Evolutionary conservation across 1,140 invertebrate species (phyloP).

Genomic region (Drosophila bifasciata): DNA sequence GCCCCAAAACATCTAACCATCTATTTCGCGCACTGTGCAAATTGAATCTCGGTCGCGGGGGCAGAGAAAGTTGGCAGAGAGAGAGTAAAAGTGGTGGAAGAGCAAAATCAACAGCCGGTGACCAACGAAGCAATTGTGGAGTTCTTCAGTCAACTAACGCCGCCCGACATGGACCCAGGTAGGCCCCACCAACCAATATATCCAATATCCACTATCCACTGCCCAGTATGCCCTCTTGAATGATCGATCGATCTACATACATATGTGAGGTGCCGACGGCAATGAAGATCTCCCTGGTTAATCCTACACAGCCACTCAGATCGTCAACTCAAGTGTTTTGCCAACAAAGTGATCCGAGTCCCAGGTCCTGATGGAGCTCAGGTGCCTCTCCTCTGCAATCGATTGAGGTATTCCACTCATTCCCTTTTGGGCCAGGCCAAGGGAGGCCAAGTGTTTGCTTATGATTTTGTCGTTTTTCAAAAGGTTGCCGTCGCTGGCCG

Average conservation of each 20-base stretch:
- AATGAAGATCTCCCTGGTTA: constrained; percentile 4
- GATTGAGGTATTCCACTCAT: constrained; percentile 8
- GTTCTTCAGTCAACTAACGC: constrained; percentile 62
- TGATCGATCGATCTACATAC: neutral
- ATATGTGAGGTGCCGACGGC: constrained; percentile 41
- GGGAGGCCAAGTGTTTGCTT: constrained; percentile 54
- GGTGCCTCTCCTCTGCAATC: constrained; percentile 6
- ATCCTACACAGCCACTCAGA: constrained; percentile 20
- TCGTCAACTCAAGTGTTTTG: constrained; percentile 47
- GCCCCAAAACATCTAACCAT: neutral
- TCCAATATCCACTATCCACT: too few relatives aligned
- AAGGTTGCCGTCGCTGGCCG: constrained; percentile 54
- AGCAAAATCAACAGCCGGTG: constrained; percentile 4
- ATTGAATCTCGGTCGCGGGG: constrained; percentile 5
- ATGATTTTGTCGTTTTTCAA: constrained; percentile 76
- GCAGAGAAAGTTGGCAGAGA: constrained; percentile 51
- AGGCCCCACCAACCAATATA: neutral
- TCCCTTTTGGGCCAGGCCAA: constrained; percentile 35
- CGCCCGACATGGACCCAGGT: constrained; percentile 75
- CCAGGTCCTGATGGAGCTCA: constrained; percentile 61
- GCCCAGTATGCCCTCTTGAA: too few relatives aligned
- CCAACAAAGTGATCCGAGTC: constrained; percentile 46
- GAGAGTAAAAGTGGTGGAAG: too few relatives aligned
- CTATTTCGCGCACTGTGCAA: constrained; percentile 2
- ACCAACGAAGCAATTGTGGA: constrained; percentile 59